These are phyloP conservation scores for Paradoxurus hermaphroditus DNA, from an alignment of 2,113 vertebrate genomes.

Conservation along the genomic window DNA sequence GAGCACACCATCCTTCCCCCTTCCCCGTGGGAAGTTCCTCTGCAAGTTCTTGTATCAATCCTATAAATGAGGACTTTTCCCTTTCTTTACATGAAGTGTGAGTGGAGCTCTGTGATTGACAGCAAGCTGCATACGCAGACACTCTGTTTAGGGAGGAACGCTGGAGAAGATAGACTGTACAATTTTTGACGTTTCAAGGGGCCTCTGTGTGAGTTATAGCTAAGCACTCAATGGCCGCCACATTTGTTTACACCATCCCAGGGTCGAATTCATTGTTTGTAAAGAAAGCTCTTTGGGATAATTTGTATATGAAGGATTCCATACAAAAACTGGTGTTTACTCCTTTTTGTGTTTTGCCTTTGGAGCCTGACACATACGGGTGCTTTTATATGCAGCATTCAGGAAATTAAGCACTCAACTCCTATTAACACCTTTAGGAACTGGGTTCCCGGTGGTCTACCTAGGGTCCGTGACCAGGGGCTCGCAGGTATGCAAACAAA, in stretches of 20 bases:
- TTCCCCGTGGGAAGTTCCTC: constrained; percentile 3
- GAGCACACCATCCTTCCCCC: not conserved
- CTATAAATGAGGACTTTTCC: constrained; percentile 37
- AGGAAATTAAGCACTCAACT: constrained; percentile 62
- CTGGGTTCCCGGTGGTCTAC: not conserved
- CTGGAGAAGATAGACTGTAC: not conserved
- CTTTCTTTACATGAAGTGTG: not conserved
- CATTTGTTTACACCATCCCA: constrained; percentile 36
- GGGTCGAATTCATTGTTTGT: constrained; percentile 45
- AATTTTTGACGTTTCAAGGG: constrained; percentile 58
- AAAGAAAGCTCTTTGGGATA: constrained; percentile 62
- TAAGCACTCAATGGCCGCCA: not conserved
- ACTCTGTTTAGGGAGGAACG: not conserved
- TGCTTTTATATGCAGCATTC: constrained; percentile 44
- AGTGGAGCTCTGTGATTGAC: constrained; percentile 36
- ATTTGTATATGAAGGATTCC: constrained; percentile 66
- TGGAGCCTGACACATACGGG: constrained; percentile 46
- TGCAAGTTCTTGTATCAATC: not conserved
- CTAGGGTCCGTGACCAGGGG: not conserved
- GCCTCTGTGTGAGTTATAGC: constrained; percentile 44
- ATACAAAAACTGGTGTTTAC: constrained; percentile 64
- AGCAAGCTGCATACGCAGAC: not conserved
- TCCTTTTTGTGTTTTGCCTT: constrained; percentile 41
- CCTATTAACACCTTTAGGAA: constrained; percentile 23
- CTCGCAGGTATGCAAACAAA: constrained; percentile 39